These are phyloP conservation scores for Bombus vancouverensis DNA, from an alignment of 1,140 invertebrate species.

Conservation along the genomic window DNA sequence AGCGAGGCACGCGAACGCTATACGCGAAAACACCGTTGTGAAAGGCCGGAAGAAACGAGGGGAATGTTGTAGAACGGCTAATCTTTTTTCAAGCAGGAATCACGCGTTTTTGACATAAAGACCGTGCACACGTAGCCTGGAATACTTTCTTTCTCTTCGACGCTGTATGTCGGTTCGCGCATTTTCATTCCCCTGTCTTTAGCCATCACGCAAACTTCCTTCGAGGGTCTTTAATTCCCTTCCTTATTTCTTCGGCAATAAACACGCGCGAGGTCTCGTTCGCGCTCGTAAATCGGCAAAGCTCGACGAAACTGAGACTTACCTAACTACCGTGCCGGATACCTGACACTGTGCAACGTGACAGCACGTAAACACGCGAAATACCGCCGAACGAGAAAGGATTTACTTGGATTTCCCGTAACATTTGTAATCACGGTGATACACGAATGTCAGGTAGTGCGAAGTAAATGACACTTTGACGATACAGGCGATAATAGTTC, in stretches of 20 bases:
- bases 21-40: background rate
- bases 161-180: background rate
- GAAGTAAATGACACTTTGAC: background rate
- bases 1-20: background rate
- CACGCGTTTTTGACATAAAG: constrained; percentile 21
- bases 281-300: constrained; percentile 57
- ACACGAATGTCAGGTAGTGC: too few species aligned
- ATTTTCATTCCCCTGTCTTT: constrained; percentile 26
- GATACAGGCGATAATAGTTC: background rate
- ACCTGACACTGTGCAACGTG: background rate
- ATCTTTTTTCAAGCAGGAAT: constrained; percentile 41
- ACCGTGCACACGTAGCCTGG: background rate
- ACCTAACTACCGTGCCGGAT: constrained; percentile 16
- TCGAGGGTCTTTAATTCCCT: constrained; percentile 53
- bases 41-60: background rate
- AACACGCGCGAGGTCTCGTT: constrained; percentile 63
- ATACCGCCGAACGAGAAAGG: background rate
- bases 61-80: constrained; percentile 31
- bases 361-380: constrained; percentile 33
- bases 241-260: constrained; percentile 65
- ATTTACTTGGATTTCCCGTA: background rate
- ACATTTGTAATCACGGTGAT: background rate
- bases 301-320: constrained; percentile 31
- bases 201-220: constrained; percentile 25
- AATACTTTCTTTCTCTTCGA: background rate